Conservation (phyloP, 2,113 vertebrate species). For the Corythornis vintsioides region DNA sequence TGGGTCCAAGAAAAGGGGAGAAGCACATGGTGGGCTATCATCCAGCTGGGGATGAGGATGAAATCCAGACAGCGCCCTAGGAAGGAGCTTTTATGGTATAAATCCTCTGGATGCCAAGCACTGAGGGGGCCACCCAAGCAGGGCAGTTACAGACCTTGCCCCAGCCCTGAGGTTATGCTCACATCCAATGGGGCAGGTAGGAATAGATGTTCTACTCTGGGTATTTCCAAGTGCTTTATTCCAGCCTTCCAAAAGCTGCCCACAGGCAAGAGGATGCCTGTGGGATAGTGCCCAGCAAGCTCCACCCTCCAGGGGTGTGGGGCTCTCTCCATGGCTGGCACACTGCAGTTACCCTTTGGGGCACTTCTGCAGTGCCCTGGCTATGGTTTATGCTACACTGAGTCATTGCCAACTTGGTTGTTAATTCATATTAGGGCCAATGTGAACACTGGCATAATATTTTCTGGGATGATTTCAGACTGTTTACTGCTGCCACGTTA, state of each 20-base stretch:
- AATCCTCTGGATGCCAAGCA: background rate
- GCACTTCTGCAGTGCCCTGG: background rate
- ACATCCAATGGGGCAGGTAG: background rate
- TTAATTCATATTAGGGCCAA: background rate
- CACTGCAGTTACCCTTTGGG: background rate
- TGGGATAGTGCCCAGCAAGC: rapidly evolving
- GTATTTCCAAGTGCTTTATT: background rate
- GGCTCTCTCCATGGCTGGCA: background rate
- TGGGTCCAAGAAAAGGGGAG: too few relatives aligned
- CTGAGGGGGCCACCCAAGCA: rapidly evolving
- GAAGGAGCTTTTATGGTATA: background rate
- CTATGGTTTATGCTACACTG: background rate
- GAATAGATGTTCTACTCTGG: background rate
- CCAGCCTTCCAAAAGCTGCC: background rate
- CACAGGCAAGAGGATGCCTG: background rate
- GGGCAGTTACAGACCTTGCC: rapidly evolving
- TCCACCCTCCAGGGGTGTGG: rapidly evolving
- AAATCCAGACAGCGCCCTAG: background rate
- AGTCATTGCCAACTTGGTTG: conserved; percentile 30
- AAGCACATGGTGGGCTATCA: background rate
- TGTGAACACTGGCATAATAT: background rate
- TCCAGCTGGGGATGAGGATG: background rate
- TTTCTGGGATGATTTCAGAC: conserved; percentile 39
- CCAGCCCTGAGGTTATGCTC: background rate
- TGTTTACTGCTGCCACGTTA: conserved; percentile 43